A percentile compares a stretch with the other conserved stretches of the same genome.
Conservation (phyloP, 2,113 vertebrate genomes). For the Geothlypis trichas region DNA sequence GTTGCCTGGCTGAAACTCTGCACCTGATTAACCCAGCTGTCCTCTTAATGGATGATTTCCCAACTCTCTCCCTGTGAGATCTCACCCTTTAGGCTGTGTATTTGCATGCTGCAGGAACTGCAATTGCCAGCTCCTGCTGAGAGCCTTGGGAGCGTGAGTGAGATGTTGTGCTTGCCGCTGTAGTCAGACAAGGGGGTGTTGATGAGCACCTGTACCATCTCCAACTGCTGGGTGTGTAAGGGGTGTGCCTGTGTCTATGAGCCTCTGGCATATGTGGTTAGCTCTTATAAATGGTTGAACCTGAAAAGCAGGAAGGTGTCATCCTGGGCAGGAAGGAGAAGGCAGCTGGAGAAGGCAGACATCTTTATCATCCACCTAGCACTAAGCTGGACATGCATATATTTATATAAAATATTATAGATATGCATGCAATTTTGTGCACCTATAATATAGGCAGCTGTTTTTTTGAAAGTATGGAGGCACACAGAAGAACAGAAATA, state of each 20-base stretch:
- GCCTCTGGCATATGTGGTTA: not conserved
- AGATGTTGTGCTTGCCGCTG: not conserved
- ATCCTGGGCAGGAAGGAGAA: not conserved
- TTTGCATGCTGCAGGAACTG: accelerated
- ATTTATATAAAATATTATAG: not conserved
- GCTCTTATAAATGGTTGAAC: not conserved
- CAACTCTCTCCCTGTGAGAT: not conserved
- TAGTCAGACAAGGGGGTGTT: not conserved
- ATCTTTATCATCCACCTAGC: not conserved
- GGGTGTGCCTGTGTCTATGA: not conserved
- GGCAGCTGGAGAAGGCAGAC: not conserved
- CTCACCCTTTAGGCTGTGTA: accelerated
- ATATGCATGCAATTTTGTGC: accelerated
- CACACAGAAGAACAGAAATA: not conserved
- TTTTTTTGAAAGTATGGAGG: not conserved
- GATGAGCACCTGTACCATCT: not conserved
- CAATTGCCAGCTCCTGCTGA: not conserved
- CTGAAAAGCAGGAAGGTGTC: not conserved
- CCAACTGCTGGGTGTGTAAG: not conserved
- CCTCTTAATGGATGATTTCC: not conserved
- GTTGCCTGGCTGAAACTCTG: not conserved
- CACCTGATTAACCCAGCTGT: not conserved
- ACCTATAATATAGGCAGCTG: not conserved
- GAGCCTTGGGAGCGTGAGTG: accelerated
- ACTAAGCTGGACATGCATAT: not conserved